A percentile compares a stretch with the other conserved stretches of the same genome.
phyloP scores from a whole-genome alignment of 1,140 invertebrate genomes.

The Dendrolimus punctatus region DNA sequence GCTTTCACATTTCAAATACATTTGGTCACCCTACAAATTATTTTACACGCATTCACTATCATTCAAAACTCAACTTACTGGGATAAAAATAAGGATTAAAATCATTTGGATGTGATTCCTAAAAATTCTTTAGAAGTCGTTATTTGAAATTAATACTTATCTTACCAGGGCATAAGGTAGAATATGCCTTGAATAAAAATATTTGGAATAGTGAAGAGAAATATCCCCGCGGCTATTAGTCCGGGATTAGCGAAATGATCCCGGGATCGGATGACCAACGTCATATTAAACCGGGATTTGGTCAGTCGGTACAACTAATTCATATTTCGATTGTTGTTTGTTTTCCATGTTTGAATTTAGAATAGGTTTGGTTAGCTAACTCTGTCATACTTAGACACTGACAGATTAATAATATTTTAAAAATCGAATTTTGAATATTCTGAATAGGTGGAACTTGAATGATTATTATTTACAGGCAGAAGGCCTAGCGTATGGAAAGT shows the following conservation, averaged over 20 bases:
- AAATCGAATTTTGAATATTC: too few species aligned
- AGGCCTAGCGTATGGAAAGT: too few species aligned
- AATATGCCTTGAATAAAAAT: constrained; percentile 9
- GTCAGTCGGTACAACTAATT: constrained; percentile 51
- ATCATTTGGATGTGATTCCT: constrained; percentile 5
- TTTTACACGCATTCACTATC: constrained; percentile 18
- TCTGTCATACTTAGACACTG: too few species aligned
- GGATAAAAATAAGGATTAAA: constrained; percentile 8
- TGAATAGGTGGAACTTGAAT: too few species aligned
- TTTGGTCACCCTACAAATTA: constrained; percentile 45
- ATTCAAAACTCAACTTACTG: constrained; percentile 9
- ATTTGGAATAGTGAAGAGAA: constrained; percentile 29
- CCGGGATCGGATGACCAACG: constrained; percentile 60
- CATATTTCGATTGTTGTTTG: constrained; percentile 34
- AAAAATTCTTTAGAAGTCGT: too few species aligned
- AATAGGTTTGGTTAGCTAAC: too few species aligned
- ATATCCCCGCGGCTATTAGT: constrained; percentile 54
- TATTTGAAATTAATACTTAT: constrained; percentile 15
- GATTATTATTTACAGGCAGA: too few species aligned
- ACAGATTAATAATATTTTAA: too few species aligned
- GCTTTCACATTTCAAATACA: constrained; percentile 53
- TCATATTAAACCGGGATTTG: constrained; percentile 62
- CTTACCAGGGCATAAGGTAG: constrained; percentile 4
- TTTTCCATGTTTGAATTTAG: too few species aligned
- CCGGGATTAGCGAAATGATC: constrained; percentile 55